A percentile compares a stretch with the other conserved stretches of the same genome.
Conservation (phyloP, 2,797 vertebrate genomes). For the Novumbra hubbsi region DNA sequence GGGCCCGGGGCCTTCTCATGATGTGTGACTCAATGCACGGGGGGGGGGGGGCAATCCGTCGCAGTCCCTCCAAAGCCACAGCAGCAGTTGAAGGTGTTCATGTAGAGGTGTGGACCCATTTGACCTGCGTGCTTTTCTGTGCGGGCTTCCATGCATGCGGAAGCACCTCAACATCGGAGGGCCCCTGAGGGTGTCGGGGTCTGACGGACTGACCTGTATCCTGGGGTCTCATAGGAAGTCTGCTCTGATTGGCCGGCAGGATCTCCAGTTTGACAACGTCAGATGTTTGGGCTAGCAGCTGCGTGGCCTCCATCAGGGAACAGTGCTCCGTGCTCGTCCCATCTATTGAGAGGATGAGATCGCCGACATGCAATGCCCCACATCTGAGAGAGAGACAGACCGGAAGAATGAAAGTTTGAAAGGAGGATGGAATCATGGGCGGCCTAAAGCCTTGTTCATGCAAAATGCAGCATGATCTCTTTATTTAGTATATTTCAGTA, state of each 20-base stretch:
- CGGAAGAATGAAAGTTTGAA: neutral
- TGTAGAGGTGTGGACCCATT: conserved; percentile 10
- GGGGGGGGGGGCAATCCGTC: conserved; percentile 39
- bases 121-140: neutral
- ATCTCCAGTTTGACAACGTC: conserved; percentile 90
- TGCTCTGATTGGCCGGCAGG: conserved; percentile 83
- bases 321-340: conserved; percentile 92
- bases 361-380: conserved; percentile 85
- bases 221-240: conserved; percentile 79
- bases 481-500: neutral
- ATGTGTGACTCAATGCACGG: conserved; percentile 50
- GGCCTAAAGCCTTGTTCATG: neutral
- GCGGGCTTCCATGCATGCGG: neutral
- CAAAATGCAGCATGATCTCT: neutral
- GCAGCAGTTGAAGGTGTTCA: neutral
- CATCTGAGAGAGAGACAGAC: conserved; percentile 72
- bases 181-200: conserved; percentile 1
- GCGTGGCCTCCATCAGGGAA: conserved; percentile 91
- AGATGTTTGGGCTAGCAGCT: conserved; percentile 85
- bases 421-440: neutral
- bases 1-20: conserved; percentile 32
- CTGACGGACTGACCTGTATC: conserved; percentile 79
- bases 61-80: conserved; percentile 38
- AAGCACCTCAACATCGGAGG: neutral
- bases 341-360: conserved; percentile 94